Evolutionary conservation across 1,140 invertebrate species (phyloP).

Genomic region (Drosophila nannoptera): DNA sequence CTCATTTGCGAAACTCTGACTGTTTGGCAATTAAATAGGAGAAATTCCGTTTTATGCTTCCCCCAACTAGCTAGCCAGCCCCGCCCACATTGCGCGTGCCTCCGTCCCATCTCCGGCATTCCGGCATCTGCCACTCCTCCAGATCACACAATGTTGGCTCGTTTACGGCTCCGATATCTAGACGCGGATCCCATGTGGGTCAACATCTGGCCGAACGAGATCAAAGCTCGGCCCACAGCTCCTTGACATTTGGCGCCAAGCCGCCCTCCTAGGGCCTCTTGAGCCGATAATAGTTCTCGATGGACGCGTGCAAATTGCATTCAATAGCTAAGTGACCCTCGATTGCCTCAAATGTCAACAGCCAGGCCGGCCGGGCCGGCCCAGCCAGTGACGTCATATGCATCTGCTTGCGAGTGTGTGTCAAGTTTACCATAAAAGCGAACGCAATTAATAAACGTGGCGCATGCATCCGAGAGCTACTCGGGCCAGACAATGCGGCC

Average conservation of each 20-base stretch:
- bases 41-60: conserved; percentile 66
- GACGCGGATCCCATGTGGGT: no score
- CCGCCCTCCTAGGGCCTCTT: neutral
- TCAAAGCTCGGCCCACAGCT: conserved; percentile 40
- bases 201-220: conserved; percentile 29
- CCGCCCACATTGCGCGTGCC: conserved; percentile 14
- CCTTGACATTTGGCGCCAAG: conserved; percentile 45
- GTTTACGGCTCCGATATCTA: neutral
- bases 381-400: conserved; percentile 69
- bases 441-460: conserved; percentile 48
- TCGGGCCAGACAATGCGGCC: conserved; percentile 42
- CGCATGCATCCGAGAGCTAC: conserved; percentile 49
- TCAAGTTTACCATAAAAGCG: conserved; percentile 47
- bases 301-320: conserved; percentile 30
- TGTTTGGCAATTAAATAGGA: conserved; percentile 68
- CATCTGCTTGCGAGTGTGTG: conserved; percentile 52
- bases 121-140: neutral
- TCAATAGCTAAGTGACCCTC: conserved; percentile 70
- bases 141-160: neutral
- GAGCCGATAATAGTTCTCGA: conserved; percentile 27
- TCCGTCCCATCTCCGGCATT: conserved; percentile 1
- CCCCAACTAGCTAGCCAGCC: conserved; percentile 31
- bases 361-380: conserved; percentile 5
- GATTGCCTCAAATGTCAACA: conserved; percentile 68
- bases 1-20: conserved; percentile 52